A percentile compares a stretch with the other conserved stretches of the same genome.
Conservation (phyloP, 2,113 vertebrate species). For the Pteronura brasiliensis region DNA sequence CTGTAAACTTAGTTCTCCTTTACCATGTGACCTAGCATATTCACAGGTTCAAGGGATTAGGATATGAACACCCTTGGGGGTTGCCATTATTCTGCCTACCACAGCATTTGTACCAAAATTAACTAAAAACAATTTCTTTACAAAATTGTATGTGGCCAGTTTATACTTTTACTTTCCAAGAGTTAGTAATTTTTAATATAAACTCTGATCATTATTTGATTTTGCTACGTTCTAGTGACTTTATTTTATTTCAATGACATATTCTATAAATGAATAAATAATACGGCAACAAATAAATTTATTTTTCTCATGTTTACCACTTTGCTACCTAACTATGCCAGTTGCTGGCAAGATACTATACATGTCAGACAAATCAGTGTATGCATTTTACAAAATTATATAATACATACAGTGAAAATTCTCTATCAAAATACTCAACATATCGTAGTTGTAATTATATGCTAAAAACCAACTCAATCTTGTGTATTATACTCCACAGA, state of each 20-base stretch:
- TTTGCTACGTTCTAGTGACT: not conserved
- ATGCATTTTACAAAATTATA: not conserved
- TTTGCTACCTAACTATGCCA: not conserved
- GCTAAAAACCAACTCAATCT: not conserved
- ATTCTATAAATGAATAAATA: not conserved
- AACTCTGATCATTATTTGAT: not conserved
- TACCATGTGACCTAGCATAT: not conserved
- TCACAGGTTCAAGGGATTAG: not conserved
- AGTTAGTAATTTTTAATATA: not conserved
- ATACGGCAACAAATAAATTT: not conserved
- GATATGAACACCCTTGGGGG: not conserved
- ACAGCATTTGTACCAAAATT: not conserved
- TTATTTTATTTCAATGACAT: not conserved
- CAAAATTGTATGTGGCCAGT: not conserved
- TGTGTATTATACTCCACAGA: not conserved
- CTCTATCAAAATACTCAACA: not conserved
- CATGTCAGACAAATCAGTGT: not conserved
- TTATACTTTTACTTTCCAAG: not conserved
- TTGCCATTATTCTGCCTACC: not conserved
- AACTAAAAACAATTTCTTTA: not conserved
- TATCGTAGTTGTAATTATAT: not conserved
- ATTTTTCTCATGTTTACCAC: not conserved
- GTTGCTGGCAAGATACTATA: not conserved
- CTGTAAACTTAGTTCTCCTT: not conserved
- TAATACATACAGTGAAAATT: not conserved